Evolutionary conservation across 2,888 invertebrate genomes (phyloP), one percentile per base, ranked within the genome.

Genomic region (Andrena praecox): DNA sequence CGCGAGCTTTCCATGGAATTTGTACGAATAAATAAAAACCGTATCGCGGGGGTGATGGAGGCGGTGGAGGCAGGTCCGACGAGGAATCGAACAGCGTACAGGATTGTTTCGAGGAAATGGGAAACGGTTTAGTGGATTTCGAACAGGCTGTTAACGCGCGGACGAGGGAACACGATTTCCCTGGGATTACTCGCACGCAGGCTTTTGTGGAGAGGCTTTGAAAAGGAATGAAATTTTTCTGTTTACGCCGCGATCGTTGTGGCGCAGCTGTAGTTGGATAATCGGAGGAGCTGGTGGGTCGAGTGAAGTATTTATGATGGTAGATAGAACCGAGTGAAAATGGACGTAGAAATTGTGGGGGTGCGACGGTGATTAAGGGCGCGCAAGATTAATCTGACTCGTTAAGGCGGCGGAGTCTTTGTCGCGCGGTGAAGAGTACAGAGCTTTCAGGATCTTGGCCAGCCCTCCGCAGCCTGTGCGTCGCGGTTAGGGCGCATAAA

Each of bases 371-470:
- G 59, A 33, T 64, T 56, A 50, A 62, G 54, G 20, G 29, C 42
- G 29, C 50, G 42, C 42, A 42, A 64, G 79, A 73, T 81, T 78
- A 79, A 81, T 69, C 64, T 7, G 50, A 48, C 69, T 79, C 80
- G 80, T 80, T 72, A 73, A 59, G 60, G 66, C 48, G 20, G 31
- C 48, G 20, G n/a, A 2, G 31, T n/a, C 56, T 73, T 73, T 73
- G 66, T 74, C 42, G 56, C 16, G 74, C 67, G 24, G 64, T 54
- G 71, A 81, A 74, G 79, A 81, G 74, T 64, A 52, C 62, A 54
- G 66, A 74, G 74, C 29, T 56, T 67, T 67, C 60, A 54, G 64
- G 64, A 64, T 56, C 68, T 76, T 67, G 64, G 68, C 52, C 66
- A 12, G 42, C 48, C 48, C 62, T 48, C 24, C 52, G 33, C 54